A percentile compares a stretch with the other conserved stretches of the same genome.
Evolutionary conservation across 1,140 invertebrate genomes (phyloP).

Genomic region (Hyles vespertilio): DNA sequence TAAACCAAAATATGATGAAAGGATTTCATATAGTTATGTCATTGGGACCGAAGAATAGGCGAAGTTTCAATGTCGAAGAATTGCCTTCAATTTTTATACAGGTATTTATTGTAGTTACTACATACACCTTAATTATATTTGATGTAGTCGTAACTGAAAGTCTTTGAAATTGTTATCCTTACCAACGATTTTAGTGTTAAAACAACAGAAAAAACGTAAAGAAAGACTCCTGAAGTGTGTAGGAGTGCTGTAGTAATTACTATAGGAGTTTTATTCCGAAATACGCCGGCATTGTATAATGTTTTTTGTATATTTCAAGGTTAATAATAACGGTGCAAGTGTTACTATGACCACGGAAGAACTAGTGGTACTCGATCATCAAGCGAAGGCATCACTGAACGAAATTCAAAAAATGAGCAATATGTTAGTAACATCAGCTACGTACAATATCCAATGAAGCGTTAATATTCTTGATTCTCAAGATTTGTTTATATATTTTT

Average conservation of each 20-base stretch:
- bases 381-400: constrained; percentile 83
- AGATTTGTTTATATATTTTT: too few species aligned
- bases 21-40: constrained; percentile 87
- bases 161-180: too few species aligned
- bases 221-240: too few species aligned
- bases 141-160: too few species aligned
- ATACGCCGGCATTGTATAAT: background rate
- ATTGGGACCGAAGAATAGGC: constrained; percentile 57
- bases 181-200: too few species aligned
- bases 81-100: constrained; percentile 82
- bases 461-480: too few species aligned
- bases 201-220: too few species aligned
- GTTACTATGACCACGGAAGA: constrained; percentile 88
- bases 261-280: too few species aligned
- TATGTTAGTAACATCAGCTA: constrained; percentile 75
- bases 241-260: too few species aligned
- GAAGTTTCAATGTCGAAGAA: constrained; percentile 73
- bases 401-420: constrained; percentile 90
- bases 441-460: too few species aligned
- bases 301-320: constrained; percentile 54
- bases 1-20: constrained; percentile 80
- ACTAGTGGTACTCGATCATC: constrained; percentile 81
- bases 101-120: constrained; percentile 47
- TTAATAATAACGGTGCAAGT: constrained; percentile 78
- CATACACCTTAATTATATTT: background rate